Evolutionary conservation across 1,140 invertebrate genomes (phyloP).

Genomic region (Cydia pomonella): DNA sequence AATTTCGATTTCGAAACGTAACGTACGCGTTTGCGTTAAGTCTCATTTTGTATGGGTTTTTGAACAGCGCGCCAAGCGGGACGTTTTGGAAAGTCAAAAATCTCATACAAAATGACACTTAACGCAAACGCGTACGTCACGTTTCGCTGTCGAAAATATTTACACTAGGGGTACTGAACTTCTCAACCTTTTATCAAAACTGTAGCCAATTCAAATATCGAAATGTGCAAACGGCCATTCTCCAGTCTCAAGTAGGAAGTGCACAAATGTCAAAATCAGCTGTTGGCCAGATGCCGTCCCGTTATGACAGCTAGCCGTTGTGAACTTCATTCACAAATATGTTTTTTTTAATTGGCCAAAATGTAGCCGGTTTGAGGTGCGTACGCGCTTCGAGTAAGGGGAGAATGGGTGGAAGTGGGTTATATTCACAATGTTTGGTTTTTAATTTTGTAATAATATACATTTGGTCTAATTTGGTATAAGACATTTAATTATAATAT

Average conservation of each 20-base stretch:
- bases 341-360: constrained; percentile 28
- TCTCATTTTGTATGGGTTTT: no score
- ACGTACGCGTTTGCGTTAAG: no score
- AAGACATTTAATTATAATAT: no score
- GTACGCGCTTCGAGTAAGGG: constrained; percentile 39
- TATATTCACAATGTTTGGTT: neutral
- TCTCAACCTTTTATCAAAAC: neutral
- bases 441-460: neutral
- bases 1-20: no score
- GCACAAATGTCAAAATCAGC: constrained; percentile 41
- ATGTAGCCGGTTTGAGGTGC: constrained; percentile 37
- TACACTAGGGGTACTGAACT: no score
- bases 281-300: constrained; percentile 33
- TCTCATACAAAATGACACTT: no score
- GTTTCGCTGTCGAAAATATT: no score
- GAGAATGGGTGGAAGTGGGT: constrained; percentile 18
- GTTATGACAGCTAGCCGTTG: constrained; percentile 14
- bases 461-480: no score
- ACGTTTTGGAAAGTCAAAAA: no score
- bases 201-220: neutral
- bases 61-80: no score
- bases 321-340: constrained; percentile 28
- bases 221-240: constrained; percentile 9
- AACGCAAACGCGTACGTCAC: no score
- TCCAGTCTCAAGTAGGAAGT: neutral